Conservation (phyloP, 2,797 vertebrate species). For the Morelia viridis region DNA sequence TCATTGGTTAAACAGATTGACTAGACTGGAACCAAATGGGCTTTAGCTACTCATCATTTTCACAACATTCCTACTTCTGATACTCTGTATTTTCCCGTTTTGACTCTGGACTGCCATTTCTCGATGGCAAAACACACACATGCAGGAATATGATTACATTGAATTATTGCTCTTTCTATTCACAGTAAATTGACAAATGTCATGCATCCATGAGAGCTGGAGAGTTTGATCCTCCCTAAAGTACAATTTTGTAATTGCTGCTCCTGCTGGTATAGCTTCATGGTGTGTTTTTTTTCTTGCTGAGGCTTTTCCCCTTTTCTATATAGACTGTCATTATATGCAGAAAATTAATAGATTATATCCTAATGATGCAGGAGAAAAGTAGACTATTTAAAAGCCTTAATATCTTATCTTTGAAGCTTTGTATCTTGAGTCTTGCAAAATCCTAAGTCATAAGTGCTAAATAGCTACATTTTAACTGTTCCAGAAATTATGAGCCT, state of each 20-base stretch:
- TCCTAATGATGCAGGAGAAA: conserved; percentile 24
- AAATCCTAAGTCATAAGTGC: conserved; percentile 44
- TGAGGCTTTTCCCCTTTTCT: conserved; percentile 33
- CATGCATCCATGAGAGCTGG: not conserved
- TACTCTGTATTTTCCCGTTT: not conserved
- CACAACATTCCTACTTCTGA: not conserved
- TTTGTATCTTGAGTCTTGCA: conserved; percentile 48
- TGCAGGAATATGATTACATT: not conserved
- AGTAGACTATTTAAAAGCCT: conserved; percentile 39
- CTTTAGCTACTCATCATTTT: not conserved
- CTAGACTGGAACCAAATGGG: not conserved
- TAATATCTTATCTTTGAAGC: conserved; percentile 41
- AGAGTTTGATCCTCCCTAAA: conserved; percentile 3
- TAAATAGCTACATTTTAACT: conserved; percentile 33
- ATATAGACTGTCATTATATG: conserved; percentile 26
- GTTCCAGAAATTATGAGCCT: conserved; percentile 35
- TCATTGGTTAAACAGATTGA: not conserved
- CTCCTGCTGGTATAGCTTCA: not conserved
- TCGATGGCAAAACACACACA: not conserved
- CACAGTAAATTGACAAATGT: not conserved
- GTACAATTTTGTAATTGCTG: not conserved
- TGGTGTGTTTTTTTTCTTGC: conserved; percentile 15
- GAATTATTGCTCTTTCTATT: not conserved
- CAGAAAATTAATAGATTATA: conserved; percentile 32
- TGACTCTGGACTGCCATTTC: not conserved